These are phyloP conservation scores for Anticlea derivata DNA, from an alignment of 2,888 invertebrate genomes.

Conservation along the genomic window DNA sequence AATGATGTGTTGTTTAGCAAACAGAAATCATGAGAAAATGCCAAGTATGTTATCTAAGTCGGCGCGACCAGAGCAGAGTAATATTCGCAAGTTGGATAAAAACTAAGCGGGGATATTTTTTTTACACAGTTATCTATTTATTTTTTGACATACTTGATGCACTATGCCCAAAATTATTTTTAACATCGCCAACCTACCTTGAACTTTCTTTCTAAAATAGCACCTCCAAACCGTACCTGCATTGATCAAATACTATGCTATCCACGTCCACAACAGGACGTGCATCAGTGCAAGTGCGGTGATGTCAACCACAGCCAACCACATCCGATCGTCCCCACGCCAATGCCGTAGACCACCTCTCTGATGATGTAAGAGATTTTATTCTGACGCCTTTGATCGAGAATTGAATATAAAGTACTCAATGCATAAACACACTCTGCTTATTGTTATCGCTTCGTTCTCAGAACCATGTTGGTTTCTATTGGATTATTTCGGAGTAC, in stretches of 20 bases:
- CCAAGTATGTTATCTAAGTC: no score
- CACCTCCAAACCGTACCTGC: constrained; percentile 19
- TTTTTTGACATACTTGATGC: no score
- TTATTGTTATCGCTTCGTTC: constrained; percentile 27
- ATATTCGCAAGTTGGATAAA: no score
- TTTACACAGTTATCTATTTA: no score
- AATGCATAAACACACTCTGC: constrained; percentile 20
- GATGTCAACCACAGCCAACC: constrained; percentile 68
- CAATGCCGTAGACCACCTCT: constrained; percentile 60
- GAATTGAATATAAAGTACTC: constrained; percentile 63
- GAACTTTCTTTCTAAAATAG: neutral
- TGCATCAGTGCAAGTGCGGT: constrained; percentile 49
- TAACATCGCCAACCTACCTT: no score
- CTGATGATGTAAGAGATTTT: constrained; percentile 53
- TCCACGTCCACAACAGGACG: constrained; percentile 69
- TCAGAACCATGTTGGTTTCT: constrained; percentile 31
- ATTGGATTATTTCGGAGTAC: constrained; percentile 19
- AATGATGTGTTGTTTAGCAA: constrained; percentile 31
- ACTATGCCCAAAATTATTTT: no score
- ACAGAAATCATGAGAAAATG: constrained; percentile 7
- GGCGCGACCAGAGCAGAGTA: no score
- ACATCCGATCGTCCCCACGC: constrained; percentile 67
- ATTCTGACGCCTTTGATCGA: constrained; percentile 58
- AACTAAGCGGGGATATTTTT: no score
- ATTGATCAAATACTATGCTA: constrained; percentile 45